Base-by-base conservation (phyloP, 2,888 invertebrate species). In the Lucinisca nassula region DNA sequence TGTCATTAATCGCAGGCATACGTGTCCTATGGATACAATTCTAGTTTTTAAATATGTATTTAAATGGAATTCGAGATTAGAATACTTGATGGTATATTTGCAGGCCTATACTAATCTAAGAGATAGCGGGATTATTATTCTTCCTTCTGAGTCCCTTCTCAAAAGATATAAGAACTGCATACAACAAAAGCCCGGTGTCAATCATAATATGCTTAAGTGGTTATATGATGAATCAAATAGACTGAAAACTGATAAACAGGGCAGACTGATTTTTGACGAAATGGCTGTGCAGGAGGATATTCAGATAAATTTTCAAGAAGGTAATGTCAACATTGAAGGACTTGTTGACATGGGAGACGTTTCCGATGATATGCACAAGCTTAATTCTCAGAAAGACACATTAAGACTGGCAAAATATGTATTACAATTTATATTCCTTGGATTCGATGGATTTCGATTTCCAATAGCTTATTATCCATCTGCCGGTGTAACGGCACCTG, bases 241-340 rank as follows among this genome's bases (percentile, higher is more conserved):
- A 14, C 14, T 32, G 1, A n/a, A n/a, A 24, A 24, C 67, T 35
- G 67, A 67, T 21, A 35, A 14, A n/a, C 40, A 30, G 1, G 85
- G 85, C 51, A 82, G 85, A 21, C 38, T 85, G 10, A 76, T 85
- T 14, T 32, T 85, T 21, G 85, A 85, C 61, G 85, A 85, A 79
- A 85, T 85, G 85, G 38, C 79, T 27, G 32, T 85, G 32, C 82
- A 85, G 70, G 82, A 82, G 55, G 85, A 85, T 55, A 35, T 85
- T 35, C 82, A 82, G 49, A 79, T 83, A 51, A 77, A 38, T 24
- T 70, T 78, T 38, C 30, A 49, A 37, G 45, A 74, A 61, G 79
- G 83, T 10, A 45, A 38, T 40, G 32, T 76, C 1, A 72, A 55
- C 40, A 40, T 83, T 30, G 83, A 83, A 24, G 83, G 83, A 17